phyloP scores from a whole-genome alignment of 2,888 invertebrate genomes.

The Megamerina dolium region DNA sequence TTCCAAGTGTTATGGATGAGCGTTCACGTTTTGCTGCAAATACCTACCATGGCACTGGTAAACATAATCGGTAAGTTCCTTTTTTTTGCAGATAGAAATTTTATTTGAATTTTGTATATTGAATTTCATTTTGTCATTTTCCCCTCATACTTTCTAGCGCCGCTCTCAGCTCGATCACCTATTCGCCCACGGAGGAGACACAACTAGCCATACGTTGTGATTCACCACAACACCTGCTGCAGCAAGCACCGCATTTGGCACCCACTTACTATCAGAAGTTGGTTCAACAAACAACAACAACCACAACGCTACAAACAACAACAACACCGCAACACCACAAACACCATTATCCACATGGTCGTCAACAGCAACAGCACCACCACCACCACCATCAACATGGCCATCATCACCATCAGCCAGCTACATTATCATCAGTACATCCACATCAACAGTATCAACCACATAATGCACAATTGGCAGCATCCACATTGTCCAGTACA shows the following conservation, averaged over 20 bases:
- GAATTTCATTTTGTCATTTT: background rate
- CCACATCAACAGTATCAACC: constrained; percentile 42
- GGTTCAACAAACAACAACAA: constrained; percentile 48
- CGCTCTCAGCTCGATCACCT: constrained; percentile 14
- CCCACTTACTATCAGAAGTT: constrained; percentile 10
- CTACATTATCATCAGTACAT: too few species aligned
- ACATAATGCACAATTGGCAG: constrained; percentile 33
- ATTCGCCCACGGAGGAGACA: constrained; percentile 8
- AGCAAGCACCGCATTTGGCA: background rate
- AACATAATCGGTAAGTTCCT: constrained; percentile 59
- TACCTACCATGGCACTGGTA: constrained; percentile 83
- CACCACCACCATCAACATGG: constrained; percentile 13
- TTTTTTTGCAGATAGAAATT: too few species aligned
- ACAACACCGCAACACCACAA: constrained; percentile 14
- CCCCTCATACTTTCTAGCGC: constrained; percentile 5
- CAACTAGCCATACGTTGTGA: constrained; percentile 2
- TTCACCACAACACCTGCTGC: constrained; percentile 5
- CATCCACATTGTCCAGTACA: constrained; percentile 54
- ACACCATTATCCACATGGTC: constrained; percentile 55
- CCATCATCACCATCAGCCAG: constrained; percentile 13
- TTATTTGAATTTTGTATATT: background rate
- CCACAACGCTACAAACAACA: constrained; percentile 3
- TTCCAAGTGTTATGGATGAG: constrained; percentile 25
- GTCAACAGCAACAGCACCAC: constrained; percentile 58
- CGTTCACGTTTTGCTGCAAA: constrained; percentile 58